Evolutionary conservation across 2,888 invertebrate genomes (phyloP).

Genomic region (Ditylenchus weischeri): DNA sequence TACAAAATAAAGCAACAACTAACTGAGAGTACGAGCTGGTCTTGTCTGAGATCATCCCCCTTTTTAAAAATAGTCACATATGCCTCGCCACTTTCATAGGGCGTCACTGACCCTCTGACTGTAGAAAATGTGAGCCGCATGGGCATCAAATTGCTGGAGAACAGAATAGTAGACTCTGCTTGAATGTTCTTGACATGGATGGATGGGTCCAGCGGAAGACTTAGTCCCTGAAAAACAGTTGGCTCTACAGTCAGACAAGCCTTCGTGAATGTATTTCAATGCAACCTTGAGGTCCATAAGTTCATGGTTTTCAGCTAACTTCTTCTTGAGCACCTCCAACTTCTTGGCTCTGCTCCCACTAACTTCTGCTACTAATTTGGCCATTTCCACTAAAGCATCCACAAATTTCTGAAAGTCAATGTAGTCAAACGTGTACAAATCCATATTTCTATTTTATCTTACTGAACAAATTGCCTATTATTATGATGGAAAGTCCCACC

Average conservation of each 20-base stretch:
- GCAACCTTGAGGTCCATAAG: slow-evolving; percentile 69
- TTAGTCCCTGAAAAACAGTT: slow-evolving; percentile 66
- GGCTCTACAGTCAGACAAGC: slow-evolving; percentile 20
- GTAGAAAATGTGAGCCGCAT: slow-evolving; percentile 40
- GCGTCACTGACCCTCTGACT: slow-evolving; percentile 60
- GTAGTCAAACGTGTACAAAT: too few relatives aligned
- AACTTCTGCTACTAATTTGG: slow-evolving; percentile 82
- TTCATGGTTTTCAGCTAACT: slow-evolving; percentile 60
- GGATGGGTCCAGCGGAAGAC: slow-evolving; percentile 88
- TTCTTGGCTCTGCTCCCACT: slow-evolving; percentile 83
- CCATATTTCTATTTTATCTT: too few relatives aligned
- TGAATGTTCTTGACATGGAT: slow-evolving; percentile 82
- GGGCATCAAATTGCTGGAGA: slow-evolving; percentile 75
- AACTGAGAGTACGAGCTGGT: slow-evolving; percentile 60
- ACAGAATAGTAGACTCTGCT: slow-evolving; percentile 82
- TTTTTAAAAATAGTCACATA: slow-evolving; percentile 41
- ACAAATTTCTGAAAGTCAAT: slow-evolving; percentile 35
- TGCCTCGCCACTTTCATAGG: slow-evolving; percentile 37
- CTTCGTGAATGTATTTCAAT: neutral
- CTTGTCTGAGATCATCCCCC: slow-evolving; percentile 38
- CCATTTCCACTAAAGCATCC: slow-evolving; percentile 66
- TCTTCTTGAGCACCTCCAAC: slow-evolving; percentile 28
- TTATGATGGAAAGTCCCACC: neutral
- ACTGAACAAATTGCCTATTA: neutral
- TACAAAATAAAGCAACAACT: slow-evolving; percentile 11